Base-by-base conservation (phyloP, 2,888 invertebrate genomes). In the Blomia tropicalis region DNA sequence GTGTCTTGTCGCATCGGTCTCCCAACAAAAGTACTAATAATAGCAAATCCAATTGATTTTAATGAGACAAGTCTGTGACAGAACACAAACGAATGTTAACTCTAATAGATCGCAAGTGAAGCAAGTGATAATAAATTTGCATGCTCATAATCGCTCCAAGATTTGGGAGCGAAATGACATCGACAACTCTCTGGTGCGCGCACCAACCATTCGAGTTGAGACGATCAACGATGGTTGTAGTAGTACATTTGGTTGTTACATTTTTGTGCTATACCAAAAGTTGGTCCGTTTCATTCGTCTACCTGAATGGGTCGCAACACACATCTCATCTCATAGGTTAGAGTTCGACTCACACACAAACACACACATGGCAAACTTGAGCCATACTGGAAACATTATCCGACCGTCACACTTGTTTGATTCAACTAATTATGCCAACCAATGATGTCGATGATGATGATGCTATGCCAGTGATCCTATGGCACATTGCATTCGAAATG, bases 111-210 rank as follows among this genome's bases (percentile, higher is more conserved):
- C 51, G 22, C 51, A 47, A 47, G 51, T 47, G 51, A 47, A 47
- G 51, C 51, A 47, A 47, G 51, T 47, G 51, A 47, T 47, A 47
- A 47, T 47, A 47, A 47, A 47, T 47, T 47, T 47, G 51, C 51
- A 47, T 47, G 51, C 51, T 47, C 14, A 7, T 47, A 47, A 47
- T 47, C 7, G 36, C 36, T 36, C 36, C 7, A 27, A 27, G 23
- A 47, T 22, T 19, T 47, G 23, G n/a, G 27, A 47, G 51, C 51
- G 27, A 47, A 47, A 47, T 47, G 51, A 47, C 22, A 25, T 47
- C 22, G 51, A 27, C 11, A 7, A n/a, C 41, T n/a, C 41, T 41
- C 14, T 41, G 41, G 14, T n/a, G 14, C 41, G 41, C n/a, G n/a
- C n/a, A n/a, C n/a, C n/a, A n/a, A n/a, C n/a, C n/a, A n/a, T n/a